A percentile compares a stretch with the other conserved stretches of the same genome.
phyloP scores from a whole-genome alignment of 2,113 vertebrate species.

The Ahaetulla prasina region DNA sequence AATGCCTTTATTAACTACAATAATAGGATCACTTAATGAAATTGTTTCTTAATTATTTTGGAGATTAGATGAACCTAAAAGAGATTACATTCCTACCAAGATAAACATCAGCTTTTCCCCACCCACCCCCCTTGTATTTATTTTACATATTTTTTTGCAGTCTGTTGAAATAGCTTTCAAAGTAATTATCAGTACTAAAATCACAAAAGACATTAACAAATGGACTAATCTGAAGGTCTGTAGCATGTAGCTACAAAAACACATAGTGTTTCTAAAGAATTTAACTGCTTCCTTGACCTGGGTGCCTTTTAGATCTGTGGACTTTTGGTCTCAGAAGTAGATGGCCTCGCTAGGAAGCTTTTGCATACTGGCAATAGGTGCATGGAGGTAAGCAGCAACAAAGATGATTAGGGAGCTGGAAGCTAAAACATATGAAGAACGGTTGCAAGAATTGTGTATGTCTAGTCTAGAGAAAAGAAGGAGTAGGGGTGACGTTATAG shows the following conservation, averaged over 20 bases:
- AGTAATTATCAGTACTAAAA: constrained; percentile 1
- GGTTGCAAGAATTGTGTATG: too few species aligned
- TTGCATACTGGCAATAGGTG: not conserved
- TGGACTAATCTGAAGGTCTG: not conserved
- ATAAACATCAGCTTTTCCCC: constrained; percentile 18
- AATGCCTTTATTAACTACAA: constrained; percentile 49
- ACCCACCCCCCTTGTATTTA: not conserved
- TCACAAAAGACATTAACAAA: not conserved
- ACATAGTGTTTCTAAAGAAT: not conserved
- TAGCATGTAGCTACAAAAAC: not conserved
- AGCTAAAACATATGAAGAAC: too few species aligned
- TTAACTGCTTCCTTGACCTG: not conserved
- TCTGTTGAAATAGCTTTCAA: constrained; percentile 26
- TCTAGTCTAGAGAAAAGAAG: too few species aligned
- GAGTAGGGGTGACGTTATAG: too few species aligned
- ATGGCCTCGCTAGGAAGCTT: not conserved
- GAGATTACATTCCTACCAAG: constrained; percentile 41
- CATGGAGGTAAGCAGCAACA: not conserved
- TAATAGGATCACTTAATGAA: constrained; percentile 45
- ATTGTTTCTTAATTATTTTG: constrained; percentile 59
- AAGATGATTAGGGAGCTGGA: too few species aligned
- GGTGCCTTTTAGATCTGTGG: not conserved
- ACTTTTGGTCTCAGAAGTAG: not conserved
- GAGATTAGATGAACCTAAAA: constrained; percentile 46
- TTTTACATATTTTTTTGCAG: not conserved